Evolutionary conservation across 2,797 vertebrate genomes (phyloP), one percentile per base, ranked within the genome.

Genomic region (Xenopus petersii): DNA sequence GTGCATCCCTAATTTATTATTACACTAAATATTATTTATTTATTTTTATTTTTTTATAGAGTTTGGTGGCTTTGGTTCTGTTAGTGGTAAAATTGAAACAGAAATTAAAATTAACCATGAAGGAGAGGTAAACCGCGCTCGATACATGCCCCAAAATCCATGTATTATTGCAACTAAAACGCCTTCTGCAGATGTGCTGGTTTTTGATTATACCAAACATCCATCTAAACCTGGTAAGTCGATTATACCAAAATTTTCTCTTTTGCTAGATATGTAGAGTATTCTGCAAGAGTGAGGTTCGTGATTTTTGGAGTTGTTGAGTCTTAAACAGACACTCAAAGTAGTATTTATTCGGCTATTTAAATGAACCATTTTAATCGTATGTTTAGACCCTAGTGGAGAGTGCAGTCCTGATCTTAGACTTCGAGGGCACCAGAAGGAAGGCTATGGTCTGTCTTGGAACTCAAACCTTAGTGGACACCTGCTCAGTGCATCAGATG

Each of bases 51-150:
- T 76, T 51, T 51, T 81, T 30, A 30, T 30, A 98, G 96, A 96
- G 82, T 95, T 97, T 83, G 95, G 93, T 68, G 96, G 94, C 70
- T 98, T 98, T 87, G 95, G 96, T 75, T 97, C 95, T 12, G 95
- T 95, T 60, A 95, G 91, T 72, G 94, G 94, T 48, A 98, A 94
- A 87, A 97, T 97, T 8, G 96, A 98, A 87, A 94, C 93, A 0
- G 95, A 97, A 85, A 94, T 97, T 81, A 98, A 96, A 88, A 98
- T 98, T 76, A 98, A 96, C 84, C 95, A 97, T 0, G 95, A 98
- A 82, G 95, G 96, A 75, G 96, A 98, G 84, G 96, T 98, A 71
- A 98, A 98, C 84, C 87, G 93, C 73, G 96, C 96, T 30, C 90
- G 93, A 51, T 98, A 97, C 83, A 96, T 98, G 95, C 95, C 93